Conservation (phyloP, 1,140 invertebrate genomes). For the Drosophila rufa region DNA sequence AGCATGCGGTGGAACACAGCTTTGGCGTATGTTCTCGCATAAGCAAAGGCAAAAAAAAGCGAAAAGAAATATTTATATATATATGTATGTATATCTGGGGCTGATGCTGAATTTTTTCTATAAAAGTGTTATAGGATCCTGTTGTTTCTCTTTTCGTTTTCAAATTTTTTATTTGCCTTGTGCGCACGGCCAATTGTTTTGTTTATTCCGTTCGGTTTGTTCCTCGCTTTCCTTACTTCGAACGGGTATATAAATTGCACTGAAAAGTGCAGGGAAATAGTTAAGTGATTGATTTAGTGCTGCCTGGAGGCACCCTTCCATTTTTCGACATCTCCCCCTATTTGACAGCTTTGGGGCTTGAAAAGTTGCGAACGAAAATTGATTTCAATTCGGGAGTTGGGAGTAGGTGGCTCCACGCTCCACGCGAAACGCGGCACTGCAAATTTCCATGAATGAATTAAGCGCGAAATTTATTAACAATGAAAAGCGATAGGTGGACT, state of each 20-base stretch:
- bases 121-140: conserved; percentile 9
- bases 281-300: conserved; percentile 74
- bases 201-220: conserved; percentile 49
- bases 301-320: conserved; percentile 20
- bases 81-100: conserved; percentile 1
- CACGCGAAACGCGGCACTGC: not conserved
- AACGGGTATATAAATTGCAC: conserved; percentile 45
- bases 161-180: conserved; percentile 31
- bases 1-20: conserved; percentile 38
- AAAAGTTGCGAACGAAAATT: conserved; percentile 56
- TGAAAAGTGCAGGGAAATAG: conserved; percentile 54
- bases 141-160: conserved; percentile 8
- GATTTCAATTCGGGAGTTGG: conserved; percentile 49
- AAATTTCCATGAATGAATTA: conserved; percentile 46
- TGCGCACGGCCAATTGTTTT: conserved; percentile 50
- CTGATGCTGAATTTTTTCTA: conserved; percentile 30
- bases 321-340: conserved; percentile 14
- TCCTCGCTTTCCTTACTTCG: conserved; percentile 18
- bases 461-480: conserved; percentile 46
- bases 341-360: conserved; percentile 37
- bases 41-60: conserved; percentile 23
- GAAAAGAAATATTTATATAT: conserved; percentile 15
- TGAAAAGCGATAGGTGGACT: conserved; percentile 18
- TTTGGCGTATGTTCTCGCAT: conserved; percentile 56
- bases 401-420: not conserved